Conservation (phyloP, 2,797 vertebrate species). For the Chaetophractus vellerosus region DNA sequence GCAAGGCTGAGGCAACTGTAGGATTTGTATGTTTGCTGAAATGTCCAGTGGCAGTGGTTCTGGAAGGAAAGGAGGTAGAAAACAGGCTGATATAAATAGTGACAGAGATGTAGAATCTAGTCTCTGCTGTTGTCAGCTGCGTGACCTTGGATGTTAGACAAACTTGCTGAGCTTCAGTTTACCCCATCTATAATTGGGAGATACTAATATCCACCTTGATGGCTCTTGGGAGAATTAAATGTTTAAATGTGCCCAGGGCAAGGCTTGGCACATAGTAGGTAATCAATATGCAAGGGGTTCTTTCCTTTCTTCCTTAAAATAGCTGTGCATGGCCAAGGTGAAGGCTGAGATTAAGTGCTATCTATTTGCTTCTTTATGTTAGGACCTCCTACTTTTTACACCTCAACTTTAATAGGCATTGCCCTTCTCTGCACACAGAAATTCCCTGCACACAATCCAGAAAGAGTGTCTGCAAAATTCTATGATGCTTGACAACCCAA, state of each 20-base stretch:
- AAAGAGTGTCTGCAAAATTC: not conserved
- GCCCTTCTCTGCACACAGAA: not conserved
- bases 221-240: conserved; percentile 87
- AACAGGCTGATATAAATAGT: conserved; percentile 19
- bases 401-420: not conserved
- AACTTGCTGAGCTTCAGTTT: conserved; percentile 77
- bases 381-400: conserved; percentile 9
- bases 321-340: conserved; percentile 76
- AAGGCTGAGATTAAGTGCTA: conserved; percentile 69
- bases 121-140: conserved; percentile 27
- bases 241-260: conserved; percentile 77
- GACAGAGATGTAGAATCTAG: conserved; percentile 15
- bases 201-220: conserved; percentile 81
- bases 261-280: conserved; percentile 85
- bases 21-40: not conserved
- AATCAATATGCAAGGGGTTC: conserved; percentile 81
- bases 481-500: not conserved
- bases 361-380: conserved; percentile 54
- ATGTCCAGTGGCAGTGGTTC: conserved; percentile 14
- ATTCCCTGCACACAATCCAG: not conserved
- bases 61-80: conserved; percentile 47
- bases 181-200: conserved; percentile 83
- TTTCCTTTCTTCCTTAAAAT: conserved; percentile 83
- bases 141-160: conserved; percentile 78
- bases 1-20: not conserved